phyloP scores from a whole-genome alignment of 2,888 invertebrate genomes.

The Nemotelus nigrinus region DNA sequence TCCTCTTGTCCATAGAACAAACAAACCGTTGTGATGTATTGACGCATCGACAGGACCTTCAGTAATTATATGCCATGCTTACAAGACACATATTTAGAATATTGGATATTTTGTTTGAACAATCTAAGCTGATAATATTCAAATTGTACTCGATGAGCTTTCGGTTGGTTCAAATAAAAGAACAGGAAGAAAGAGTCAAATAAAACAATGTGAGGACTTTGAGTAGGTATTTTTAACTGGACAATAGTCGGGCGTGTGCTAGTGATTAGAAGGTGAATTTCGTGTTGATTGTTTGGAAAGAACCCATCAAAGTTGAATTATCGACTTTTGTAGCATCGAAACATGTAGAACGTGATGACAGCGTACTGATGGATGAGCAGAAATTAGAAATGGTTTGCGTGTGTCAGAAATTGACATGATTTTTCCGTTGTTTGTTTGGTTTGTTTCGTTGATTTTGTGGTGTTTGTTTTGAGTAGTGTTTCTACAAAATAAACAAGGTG shows the following conservation, averaged over 20 bases:
- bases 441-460: too few species aligned
- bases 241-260: not conserved
- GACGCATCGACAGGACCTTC: conserved; percentile 21
- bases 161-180: not conserved
- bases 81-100: not conserved
- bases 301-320: not conserved
- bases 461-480: too few species aligned
- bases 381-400: too few species aligned
- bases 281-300: not conserved
- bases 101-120: conserved; percentile 17
- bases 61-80: conserved; percentile 21
- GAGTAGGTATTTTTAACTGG: not conserved
- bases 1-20: conserved; percentile 6
- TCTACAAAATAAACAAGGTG: too few species aligned
- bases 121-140: conserved; percentile 24
- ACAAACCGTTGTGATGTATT: not conserved
- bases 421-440: too few species aligned
- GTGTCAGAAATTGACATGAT: too few species aligned
- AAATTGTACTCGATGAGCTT: not conserved
- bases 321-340: not conserved
- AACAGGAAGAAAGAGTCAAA: not conserved
- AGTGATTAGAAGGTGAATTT: not conserved
- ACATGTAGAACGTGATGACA: too few species aligned
- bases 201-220: not conserved
- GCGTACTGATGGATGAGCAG: too few species aligned